Evolutionary conservation across 1,140 invertebrate genomes (phyloP).

Genomic region (Lepidurus apus): DNA sequence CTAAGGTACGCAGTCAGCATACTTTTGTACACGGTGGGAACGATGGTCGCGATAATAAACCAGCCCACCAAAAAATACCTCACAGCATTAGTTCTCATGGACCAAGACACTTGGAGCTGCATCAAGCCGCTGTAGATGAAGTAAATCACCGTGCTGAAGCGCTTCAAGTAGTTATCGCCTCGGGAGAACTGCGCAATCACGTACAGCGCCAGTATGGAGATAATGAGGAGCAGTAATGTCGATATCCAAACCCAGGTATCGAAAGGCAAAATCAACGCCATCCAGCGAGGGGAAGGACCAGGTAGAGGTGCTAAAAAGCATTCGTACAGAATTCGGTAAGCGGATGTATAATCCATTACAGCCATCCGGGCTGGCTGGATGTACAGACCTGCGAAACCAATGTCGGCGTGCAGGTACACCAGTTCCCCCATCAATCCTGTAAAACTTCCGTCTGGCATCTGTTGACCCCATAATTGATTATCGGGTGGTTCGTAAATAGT

Average conservation of each 20-base stretch:
- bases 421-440: constrained; percentile 65
- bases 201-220: not conserved
- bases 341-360: constrained; percentile 65
- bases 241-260: constrained; percentile 8
- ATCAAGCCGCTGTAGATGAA: constrained; percentile 23
- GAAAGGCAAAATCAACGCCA: constrained; percentile 71
- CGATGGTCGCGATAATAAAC: constrained; percentile 29
- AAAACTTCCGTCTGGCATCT: constrained; percentile 54
- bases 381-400: constrained; percentile 70
- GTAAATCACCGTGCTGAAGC: constrained; percentile 17
- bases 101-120: constrained; percentile 25
- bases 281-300: constrained; percentile 70
- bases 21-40: constrained; percentile 29
- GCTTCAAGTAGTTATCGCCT: not conserved
- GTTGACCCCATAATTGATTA: constrained; percentile 58
- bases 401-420: constrained; percentile 57
- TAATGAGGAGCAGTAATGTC: not conserved
- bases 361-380: constrained; percentile 61
- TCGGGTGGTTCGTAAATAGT: constrained; percentile 57
- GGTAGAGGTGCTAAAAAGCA: constrained; percentile 76
- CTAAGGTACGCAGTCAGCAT: constrained; percentile 28
- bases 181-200: constrained; percentile 9
- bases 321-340: constrained; percentile 71
- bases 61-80: constrained; percentile 25
- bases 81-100: constrained; percentile 1